phyloP scores from a whole-genome alignment of 2,797 vertebrate genomes.

The Crocodylus rhombifer region DNA sequence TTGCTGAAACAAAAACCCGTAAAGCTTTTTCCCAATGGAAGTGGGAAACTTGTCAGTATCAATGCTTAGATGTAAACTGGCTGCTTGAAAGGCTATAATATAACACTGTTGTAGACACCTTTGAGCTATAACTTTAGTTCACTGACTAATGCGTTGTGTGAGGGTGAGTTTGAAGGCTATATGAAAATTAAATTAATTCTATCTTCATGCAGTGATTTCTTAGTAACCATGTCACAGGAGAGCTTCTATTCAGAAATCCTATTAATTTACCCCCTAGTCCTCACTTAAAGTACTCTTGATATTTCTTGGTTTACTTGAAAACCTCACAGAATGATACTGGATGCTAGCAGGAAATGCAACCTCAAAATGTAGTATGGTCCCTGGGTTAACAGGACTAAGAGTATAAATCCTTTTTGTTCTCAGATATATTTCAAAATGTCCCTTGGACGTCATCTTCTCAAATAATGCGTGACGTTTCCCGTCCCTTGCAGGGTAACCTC shows the following conservation, averaged over 20 bases:
- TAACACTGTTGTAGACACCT: no score
- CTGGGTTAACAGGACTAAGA: not conserved
- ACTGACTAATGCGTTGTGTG: not conserved
- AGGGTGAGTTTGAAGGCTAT: not conserved
- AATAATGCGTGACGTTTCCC: not conserved
- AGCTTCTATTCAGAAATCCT: not conserved
- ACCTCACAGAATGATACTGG: not conserved
- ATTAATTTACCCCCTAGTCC: not conserved
- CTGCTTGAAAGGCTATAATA: not conserved
- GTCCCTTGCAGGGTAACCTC: accelerated
- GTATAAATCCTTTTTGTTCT: accelerated
- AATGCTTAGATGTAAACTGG: not conserved
- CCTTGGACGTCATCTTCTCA: accelerated
- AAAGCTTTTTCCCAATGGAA: not conserved
- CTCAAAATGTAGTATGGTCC: not conserved
- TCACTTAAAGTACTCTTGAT: no score
- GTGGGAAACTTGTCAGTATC: not conserved
- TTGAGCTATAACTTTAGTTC: not conserved
- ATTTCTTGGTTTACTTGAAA: constrained; percentile 7
- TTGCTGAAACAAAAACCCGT: not conserved
- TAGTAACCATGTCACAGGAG: not conserved
- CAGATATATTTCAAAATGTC: accelerated
- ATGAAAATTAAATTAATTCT: not conserved
- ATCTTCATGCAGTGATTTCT: not conserved
- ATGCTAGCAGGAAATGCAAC: not conserved